A percentile compares a stretch with the other conserved stretches of the same genome.
phyloP scores from a whole-genome alignment of 2,797 vertebrate species.

The Takifugu rubripes region DNA sequence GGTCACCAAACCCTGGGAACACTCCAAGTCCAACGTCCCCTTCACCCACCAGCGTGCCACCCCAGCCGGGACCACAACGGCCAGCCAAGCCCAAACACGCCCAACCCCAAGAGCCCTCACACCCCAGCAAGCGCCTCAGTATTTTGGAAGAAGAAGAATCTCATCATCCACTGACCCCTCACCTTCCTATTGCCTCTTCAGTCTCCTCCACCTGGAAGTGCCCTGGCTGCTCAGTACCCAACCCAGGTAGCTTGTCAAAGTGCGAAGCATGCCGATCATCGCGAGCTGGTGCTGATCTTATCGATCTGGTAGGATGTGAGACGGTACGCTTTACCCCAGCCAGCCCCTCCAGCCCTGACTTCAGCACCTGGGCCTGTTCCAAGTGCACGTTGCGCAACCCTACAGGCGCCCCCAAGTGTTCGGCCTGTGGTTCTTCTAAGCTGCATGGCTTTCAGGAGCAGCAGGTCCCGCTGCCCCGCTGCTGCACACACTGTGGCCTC shows the following conservation, averaged over 20 bases:
- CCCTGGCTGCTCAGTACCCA: constrained; percentile 78
- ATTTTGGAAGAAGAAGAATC: constrained; percentile 87
- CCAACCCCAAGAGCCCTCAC: constrained; percentile 77
- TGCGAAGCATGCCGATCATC: constrained; percentile 78
- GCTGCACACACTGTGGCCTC: constrained; percentile 75
- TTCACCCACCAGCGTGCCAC: constrained; percentile 59
- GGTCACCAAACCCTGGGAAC: constrained; percentile 72
- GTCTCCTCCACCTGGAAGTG: constrained; percentile 79
- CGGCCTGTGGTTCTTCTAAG: constrained; percentile 89
- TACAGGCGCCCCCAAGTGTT: constrained; percentile 83
- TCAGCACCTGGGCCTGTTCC: constrained; percentile 92
- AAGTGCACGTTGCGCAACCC: constrained; percentile 94
- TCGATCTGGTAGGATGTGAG: constrained; percentile 85
- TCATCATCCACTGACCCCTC: constrained; percentile 51
- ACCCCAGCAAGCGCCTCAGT: constrained; percentile 85
- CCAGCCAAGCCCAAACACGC: constrained; percentile 74
- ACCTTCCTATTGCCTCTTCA: constrained; percentile 42
- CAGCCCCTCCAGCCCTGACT: constrained; percentile 93
- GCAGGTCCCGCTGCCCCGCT: constrained; percentile 44
- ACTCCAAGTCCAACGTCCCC: constrained; percentile 71
- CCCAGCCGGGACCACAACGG: constrained; percentile 67
- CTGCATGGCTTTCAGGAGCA: constrained; percentile 91
- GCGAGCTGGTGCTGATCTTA: constrained; percentile 77
- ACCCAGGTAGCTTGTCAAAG: constrained; percentile 54
- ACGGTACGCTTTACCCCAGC: constrained; percentile 89